These are phyloP conservation scores for Cataglyphis hispanica DNA, from an alignment of 1,140 invertebrate species.

Conservation along the genomic window DNA sequence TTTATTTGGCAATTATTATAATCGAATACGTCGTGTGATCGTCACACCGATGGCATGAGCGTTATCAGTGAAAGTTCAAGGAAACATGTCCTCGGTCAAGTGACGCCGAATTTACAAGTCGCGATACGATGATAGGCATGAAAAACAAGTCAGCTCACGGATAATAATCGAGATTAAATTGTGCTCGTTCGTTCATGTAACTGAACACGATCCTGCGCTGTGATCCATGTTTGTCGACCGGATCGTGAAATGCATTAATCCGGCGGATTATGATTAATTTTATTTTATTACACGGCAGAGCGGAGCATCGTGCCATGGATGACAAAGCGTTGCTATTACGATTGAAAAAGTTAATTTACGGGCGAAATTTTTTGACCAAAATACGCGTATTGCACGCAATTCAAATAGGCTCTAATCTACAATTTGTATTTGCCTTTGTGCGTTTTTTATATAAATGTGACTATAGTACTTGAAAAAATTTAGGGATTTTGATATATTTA, in stretches of 20 bases:
- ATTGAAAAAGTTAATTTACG: slow-evolving; percentile 36
- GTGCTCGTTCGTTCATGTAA: background rate
- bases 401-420: background rate
- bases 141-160: slow-evolving; percentile 11
- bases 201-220: background rate
- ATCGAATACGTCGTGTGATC: background rate
- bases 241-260: slow-evolving; percentile 13
- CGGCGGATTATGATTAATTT: slow-evolving; percentile 11
- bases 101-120: background rate
- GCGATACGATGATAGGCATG: background rate
- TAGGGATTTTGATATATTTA: slow-evolving; percentile 1
- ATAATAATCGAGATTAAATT: slow-evolving; percentile 48
- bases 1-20: slow-evolving; percentile 59
- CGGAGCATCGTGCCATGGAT: background rate
- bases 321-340: background rate
- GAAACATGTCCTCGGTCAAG: slow-evolving; percentile 15
- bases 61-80: slow-evolving; percentile 68
- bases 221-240: slow-evolving; percentile 15
- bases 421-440: slow-evolving; percentile 11
- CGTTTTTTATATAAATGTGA: background rate
- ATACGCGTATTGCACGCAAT: background rate
- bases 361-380: slow-evolving; percentile 7
- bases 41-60: background rate
- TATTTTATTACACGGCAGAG: slow-evolving; percentile 16
- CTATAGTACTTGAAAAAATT: background rate